A percentile compares a stretch with the other conserved stretches of the same genome.
phyloP scores from a whole-genome alignment of 2,113 vertebrate species.

The Picathartes gymnocephalus region DNA sequence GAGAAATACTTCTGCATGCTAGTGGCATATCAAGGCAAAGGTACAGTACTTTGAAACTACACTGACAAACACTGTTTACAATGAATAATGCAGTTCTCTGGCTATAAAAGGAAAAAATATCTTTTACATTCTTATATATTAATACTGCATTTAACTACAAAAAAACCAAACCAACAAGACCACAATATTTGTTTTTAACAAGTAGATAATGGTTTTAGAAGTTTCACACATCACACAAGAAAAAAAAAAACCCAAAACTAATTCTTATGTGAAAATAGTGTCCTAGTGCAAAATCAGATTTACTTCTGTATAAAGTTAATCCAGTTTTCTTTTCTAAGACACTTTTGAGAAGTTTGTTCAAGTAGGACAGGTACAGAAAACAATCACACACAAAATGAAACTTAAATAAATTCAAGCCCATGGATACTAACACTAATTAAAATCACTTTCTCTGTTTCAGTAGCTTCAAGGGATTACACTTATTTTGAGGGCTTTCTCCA shows the following conservation, averaged over 20 bases:
- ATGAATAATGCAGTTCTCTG: background rate
- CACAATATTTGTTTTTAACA: background rate
- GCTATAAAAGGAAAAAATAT: background rate
- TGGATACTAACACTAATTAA: background rate
- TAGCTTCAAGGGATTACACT: background rate
- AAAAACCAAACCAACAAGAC: background rate
- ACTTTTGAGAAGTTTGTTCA: background rate
- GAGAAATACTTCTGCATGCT: background rate
- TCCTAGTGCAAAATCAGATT: background rate
- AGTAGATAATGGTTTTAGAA: background rate
- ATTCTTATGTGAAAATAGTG: background rate
- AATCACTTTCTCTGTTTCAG: background rate
- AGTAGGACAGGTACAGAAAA: background rate
- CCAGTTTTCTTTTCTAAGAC: background rate
- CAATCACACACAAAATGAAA: background rate
- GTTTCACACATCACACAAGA: background rate
- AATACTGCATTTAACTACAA: background rate
- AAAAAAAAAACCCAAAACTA: background rate
- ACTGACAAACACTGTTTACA: background rate
- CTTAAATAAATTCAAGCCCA: background rate
- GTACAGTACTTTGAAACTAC: background rate
- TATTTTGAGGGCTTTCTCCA: slow-evolving; percentile 33
- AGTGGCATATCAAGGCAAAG: background rate
- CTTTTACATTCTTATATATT: background rate
- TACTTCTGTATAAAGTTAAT: background rate